Evolutionary conservation across 2,797 vertebrate genomes (phyloP), one percentile per base, ranked within the genome.

Genomic region (Takifugu rubripes): DNA sequence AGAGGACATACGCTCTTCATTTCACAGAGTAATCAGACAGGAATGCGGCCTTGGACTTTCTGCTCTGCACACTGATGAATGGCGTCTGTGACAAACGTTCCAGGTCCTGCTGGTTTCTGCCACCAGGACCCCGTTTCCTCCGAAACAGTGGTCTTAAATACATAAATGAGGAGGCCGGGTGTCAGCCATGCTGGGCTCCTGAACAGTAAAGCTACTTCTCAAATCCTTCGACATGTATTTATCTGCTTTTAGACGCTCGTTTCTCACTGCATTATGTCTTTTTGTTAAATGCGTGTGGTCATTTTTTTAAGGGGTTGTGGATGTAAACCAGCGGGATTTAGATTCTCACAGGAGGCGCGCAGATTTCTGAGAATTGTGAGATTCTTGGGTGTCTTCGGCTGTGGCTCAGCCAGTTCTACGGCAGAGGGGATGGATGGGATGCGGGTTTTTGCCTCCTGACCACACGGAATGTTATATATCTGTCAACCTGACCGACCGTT

Each of bases 201-300:
- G 2, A 11, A 40, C 36, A 40, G 36, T 40, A 3, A 14, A 40
- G 36, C 10, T 5, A 44, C 44, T 17, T 17, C 52, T 42, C 16
- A 6, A 4, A 36, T 17, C 17, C 2, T 36, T 14, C 36, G 27
- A 43, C 55, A 61, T 64, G 59, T 58, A 84, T 84, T 80, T 81
- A 77, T 84, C 76, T 82, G 79, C 76, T 74, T 80, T 81, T 79
- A 78, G 65, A 75, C 36, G 68, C 84, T 51, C 74, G 88, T 84
- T 78, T 84, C 84, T 57, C 74, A 40, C 12, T 12, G 36, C 15
- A 48, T 48, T 25, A 25, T 48, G 49, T 45, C 27, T 58, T 54
- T 48, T 36, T 48, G 25, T 64, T 48, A 25, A 40, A 40, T 14
- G 12, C 33, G 33, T 15, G 36, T 40, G 36, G 36, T 40, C 36